Conservation (phyloP, 2,888 invertebrate species). For the Dendrolimus houi region DNA sequence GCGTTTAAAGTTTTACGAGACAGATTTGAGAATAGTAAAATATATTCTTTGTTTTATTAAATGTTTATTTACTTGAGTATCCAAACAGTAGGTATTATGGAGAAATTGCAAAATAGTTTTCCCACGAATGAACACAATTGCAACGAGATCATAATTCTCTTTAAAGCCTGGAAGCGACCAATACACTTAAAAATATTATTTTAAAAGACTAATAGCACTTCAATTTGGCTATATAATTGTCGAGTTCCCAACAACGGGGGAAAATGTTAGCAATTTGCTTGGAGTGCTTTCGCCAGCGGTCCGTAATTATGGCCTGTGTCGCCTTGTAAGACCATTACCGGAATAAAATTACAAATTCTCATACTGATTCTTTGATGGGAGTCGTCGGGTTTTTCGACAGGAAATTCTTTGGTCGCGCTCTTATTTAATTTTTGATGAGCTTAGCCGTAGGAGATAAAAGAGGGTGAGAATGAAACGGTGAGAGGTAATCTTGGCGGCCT, state of each 20-base stretch:
- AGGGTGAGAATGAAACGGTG: background rate
- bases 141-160: background rate
- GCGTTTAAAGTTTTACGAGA: too few species aligned
- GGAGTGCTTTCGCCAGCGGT: slow-evolving; percentile 4
- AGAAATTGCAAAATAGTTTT: background rate
- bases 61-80: background rate
- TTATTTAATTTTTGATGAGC: background rate
- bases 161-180: background rate
- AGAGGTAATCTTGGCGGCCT: background rate
- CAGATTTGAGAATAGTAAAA: too few species aligned
- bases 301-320: background rate
- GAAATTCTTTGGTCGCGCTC: slow-evolving; percentile 1
- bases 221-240: slow-evolving; percentile 17
- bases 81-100: background rate
- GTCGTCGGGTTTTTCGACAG: slow-evolving; percentile 12
- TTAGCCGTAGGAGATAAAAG: background rate
- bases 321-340: slow-evolving; percentile 6
- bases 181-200: background rate
- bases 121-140: background rate
- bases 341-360: slow-evolving; percentile 17
- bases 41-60: too few species aligned
- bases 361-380: slow-evolving; percentile 20
- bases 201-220: slow-evolving; percentile 3
- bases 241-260: slow-evolving; percentile 17
- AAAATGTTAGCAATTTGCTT: slow-evolving; percentile 19